These are phyloP conservation scores for Megaceryle torquata DNA, from an alignment of 2,113 vertebrate genomes.

Conservation along the genomic window DNA sequence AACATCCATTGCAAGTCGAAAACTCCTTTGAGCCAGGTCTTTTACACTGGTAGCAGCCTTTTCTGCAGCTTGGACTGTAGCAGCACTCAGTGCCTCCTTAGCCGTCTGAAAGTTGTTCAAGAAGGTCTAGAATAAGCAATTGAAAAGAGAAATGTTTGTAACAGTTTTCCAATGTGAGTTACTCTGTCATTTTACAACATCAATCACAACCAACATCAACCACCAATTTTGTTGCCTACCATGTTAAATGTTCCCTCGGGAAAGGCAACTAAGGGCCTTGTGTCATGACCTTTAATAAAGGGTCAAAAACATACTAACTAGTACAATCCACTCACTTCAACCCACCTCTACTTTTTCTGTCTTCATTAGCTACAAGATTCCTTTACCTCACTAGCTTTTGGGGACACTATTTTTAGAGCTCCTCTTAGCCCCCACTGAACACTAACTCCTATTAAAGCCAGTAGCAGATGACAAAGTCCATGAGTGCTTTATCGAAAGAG, in stretches of 20 bases:
- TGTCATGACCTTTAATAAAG: neutral
- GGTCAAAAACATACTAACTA: neutral
- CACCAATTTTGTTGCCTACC: neutral
- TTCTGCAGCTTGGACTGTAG: constrained; percentile 85
- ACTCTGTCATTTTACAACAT: neutral
- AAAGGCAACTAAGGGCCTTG: neutral
- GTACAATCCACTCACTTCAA: neutral
- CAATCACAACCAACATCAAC: neutral
- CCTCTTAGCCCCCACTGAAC: neutral
- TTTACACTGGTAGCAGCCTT: constrained; percentile 89
- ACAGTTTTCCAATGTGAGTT: neutral
- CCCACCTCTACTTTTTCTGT: neutral
- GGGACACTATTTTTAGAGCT: neutral
- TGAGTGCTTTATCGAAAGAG: neutral
- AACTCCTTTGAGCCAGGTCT: constrained; percentile 90
- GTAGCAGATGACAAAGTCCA: neutral
- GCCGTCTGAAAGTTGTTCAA: constrained; percentile 91
- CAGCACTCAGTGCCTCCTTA: constrained; percentile 79
- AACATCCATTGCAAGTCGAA: constrained; percentile 85
- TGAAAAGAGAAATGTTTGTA: neutral
- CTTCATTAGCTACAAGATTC: neutral
- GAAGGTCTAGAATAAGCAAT: constrained; percentile 77
- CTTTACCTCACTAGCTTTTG: neutral
- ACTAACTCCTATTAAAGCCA: neutral
- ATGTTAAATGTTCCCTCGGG: neutral